Evolutionary conservation across 2,888 invertebrate species (phyloP).

Genomic region (Dorcus hopei): DNA sequence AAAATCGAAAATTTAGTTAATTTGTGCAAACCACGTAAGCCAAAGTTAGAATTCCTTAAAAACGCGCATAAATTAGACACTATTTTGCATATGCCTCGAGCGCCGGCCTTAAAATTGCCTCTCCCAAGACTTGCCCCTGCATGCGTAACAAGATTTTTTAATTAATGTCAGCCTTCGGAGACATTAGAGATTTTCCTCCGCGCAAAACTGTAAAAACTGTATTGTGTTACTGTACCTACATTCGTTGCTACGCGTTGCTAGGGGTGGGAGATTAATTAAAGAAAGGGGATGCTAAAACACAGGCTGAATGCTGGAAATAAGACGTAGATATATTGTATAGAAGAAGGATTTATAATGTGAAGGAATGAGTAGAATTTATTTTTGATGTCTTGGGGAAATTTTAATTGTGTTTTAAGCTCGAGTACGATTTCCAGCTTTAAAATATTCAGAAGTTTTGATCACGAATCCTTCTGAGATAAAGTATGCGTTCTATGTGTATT

Average conservation of each 20-base stretch:
- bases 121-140: constrained; percentile 24
- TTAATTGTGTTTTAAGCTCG: constrained; percentile 38
- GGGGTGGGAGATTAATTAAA: constrained; percentile 50
- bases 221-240: constrained; percentile 48
- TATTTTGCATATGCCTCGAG: constrained; percentile 42
- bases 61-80: constrained; percentile 38
- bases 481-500: constrained; percentile 18
- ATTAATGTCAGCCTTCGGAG: constrained; percentile 49
- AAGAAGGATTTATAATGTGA: constrained; percentile 50
- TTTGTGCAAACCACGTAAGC: constrained; percentile 23
- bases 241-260: constrained; percentile 49
- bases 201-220: constrained; percentile 48
- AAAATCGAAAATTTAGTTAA: constrained; percentile 10
- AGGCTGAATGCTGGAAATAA: constrained; percentile 48
- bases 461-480: constrained; percentile 16
- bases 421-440: constrained; percentile 17
- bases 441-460: constrained; percentile 23
- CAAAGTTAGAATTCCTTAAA: constrained; percentile 21
- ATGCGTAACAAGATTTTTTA: constrained; percentile 50
- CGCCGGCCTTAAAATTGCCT: constrained; percentile 39
- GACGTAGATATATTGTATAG: constrained; percentile 50
- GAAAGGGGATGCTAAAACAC: constrained; percentile 51
- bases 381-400: constrained; percentile 45
- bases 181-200: constrained; percentile 42
- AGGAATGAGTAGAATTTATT: constrained; percentile 46